These are phyloP conservation scores for Champsocephalus gunnari DNA, from an alignment of 2,797 vertebrate species.

Conservation along the genomic window DNA sequence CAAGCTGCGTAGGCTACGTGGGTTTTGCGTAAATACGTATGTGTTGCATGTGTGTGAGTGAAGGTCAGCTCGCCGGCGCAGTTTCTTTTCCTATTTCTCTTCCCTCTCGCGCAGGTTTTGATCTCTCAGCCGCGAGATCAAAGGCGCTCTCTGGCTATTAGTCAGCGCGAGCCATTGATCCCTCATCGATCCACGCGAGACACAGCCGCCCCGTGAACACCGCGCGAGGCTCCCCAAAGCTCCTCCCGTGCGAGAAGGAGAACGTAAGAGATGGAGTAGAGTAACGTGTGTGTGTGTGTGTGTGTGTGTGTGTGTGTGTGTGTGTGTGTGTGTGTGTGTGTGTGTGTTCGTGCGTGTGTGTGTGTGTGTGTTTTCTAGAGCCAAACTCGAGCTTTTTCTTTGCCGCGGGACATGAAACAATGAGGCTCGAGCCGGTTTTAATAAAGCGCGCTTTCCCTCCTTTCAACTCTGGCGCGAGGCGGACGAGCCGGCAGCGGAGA, in stretches of 20 bases:
- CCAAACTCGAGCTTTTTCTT: slow-evolving; percentile 88
- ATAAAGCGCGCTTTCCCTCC: slow-evolving; percentile 92
- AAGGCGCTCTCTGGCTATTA: slow-evolving; percentile 92
- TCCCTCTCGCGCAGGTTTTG: slow-evolving; percentile 87
- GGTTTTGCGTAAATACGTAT: slow-evolving; percentile 32
- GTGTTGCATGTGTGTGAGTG: slow-evolving; percentile 47
- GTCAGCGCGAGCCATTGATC: slow-evolving; percentile 92
- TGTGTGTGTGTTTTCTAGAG: slow-evolving; percentile 77
- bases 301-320: slow-evolving; percentile 12
- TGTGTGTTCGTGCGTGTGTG: slow-evolving; percentile 28
- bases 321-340: slow-evolving; percentile 27
- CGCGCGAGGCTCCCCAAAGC: slow-evolving; percentile 87
- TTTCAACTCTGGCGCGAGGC: slow-evolving; percentile 92
- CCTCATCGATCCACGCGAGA: slow-evolving; percentile 89
- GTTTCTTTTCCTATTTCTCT: slow-evolving; percentile 77
- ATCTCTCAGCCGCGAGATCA: slow-evolving; percentile 92
- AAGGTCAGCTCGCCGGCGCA: slow-evolving; percentile 85
- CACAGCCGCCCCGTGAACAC: slow-evolving; percentile 89
- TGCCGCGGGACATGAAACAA: slow-evolving; percentile 94
- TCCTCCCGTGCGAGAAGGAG: slow-evolving; percentile 75
- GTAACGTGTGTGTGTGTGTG: slow-evolving; percentile 29
- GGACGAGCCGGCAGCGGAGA: slow-evolving; percentile 90
- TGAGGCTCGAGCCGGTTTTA: slow-evolving; percentile 91
- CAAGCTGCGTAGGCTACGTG: slow-evolving; percentile 46
- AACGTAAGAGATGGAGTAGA: slow-evolving; percentile 58